Conservation (phyloP, 2,113 vertebrate species). For the Chauna torquata region DNA sequence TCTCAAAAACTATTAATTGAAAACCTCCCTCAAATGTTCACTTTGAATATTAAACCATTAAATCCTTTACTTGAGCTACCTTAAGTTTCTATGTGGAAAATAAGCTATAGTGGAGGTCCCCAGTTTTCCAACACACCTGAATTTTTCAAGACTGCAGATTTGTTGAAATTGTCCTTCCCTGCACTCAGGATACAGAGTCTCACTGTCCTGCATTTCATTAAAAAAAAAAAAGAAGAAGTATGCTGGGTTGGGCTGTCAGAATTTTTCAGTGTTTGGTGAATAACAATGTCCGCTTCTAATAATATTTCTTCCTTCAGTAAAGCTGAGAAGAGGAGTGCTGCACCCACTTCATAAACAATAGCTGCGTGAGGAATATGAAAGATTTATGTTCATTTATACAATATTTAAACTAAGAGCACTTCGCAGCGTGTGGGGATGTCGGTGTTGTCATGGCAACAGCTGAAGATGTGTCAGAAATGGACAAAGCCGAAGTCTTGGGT, state of each 20-base stretch:
- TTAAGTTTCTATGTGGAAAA: background rate
- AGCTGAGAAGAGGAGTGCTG: background rate
- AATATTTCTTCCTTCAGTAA: background rate
- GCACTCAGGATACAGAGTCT: background rate
- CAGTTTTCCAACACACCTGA: background rate
- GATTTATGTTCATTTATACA: constrained; percentile 66
- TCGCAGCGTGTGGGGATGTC: constrained; percentile 19
- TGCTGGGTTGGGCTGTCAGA: constrained; percentile 23
- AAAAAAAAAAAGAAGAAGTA: background rate
- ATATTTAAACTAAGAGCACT: constrained; percentile 47
- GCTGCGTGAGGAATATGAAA: constrained; percentile 18
- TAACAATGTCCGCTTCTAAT: background rate
- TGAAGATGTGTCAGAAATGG: constrained; percentile 21
- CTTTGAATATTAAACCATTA: background rate
- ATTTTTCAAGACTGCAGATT: background rate
- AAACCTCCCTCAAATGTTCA: background rate
- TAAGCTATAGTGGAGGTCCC: background rate
- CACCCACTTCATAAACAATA: constrained; percentile 21
- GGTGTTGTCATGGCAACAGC: constrained; percentile 65
- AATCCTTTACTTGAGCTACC: background rate
- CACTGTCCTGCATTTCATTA: background rate
- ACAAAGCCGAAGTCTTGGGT: background rate
- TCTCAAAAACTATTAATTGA: background rate
- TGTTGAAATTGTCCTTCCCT: background rate
- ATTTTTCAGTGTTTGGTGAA: constrained; percentile 51